These are phyloP conservation scores for Anguilla rostrata DNA, from an alignment of 2,113 vertebrate species.

Conservation along the genomic window DNA sequence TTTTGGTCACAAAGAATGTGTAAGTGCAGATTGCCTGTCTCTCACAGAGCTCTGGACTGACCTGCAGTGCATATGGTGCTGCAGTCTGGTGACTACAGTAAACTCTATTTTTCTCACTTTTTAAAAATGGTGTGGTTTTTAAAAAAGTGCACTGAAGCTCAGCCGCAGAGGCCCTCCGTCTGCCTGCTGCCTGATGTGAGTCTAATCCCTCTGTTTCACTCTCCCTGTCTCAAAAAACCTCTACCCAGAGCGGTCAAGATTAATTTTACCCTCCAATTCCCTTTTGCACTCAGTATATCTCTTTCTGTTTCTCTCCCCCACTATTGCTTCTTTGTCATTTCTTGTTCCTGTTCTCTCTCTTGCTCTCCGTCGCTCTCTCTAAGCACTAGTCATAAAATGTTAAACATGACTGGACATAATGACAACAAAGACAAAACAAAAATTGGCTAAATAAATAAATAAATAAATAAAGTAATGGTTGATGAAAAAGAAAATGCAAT, in stretches of 20 bases:
- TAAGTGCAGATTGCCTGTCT: background rate
- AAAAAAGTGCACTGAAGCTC: background rate
- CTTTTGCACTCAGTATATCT: slow-evolving; percentile 7
- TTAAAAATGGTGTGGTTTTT: no score
- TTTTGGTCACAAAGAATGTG: background rate
- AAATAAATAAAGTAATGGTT: no score
- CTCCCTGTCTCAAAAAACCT: background rate
- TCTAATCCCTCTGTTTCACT: slow-evolving; percentile 10
- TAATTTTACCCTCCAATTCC: slow-evolving; percentile 13
- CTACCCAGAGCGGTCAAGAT: background rate
- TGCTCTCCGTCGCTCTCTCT: slow-evolving; percentile 13
- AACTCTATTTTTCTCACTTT: background rate
- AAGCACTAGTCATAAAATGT: no score
- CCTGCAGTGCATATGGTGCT: background rate
- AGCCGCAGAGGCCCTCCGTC: background rate
- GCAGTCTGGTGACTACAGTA: background rate
- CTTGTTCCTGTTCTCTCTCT: background rate
- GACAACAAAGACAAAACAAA: no score
- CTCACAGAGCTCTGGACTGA: background rate
- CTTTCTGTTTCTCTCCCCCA: slow-evolving; percentile 2
- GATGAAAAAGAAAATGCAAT: no score
- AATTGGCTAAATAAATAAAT: no score
- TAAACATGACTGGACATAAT: no score
- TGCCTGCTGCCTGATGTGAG: background rate
- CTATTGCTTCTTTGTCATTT: background rate